phyloP scores from a whole-genome alignment of 2,888 invertebrate species.

The Athalia cordata region DNA sequence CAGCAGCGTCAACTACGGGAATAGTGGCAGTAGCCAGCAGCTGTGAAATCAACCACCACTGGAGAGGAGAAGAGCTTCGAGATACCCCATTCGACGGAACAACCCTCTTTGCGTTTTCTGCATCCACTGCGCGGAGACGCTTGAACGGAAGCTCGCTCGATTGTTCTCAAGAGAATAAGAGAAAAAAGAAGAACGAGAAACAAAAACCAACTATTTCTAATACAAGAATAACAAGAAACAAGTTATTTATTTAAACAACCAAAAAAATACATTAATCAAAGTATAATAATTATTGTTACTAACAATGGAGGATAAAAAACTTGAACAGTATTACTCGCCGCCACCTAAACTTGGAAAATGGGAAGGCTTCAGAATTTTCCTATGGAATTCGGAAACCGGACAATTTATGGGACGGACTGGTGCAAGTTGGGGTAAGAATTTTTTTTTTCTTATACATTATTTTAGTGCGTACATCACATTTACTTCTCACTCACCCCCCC shows the following conservation, averaged over 20 bases:
- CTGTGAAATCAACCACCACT: too few species aligned
- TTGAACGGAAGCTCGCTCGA: slow-evolving; percentile 58
- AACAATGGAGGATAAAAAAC: slow-evolving; percentile 85
- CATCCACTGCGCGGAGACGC: slow-evolving; percentile 60
- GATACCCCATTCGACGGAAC: slow-evolving; percentile 32
- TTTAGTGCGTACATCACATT: neutral
- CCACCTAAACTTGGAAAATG: slow-evolving; percentile 89
- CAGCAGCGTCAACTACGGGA: neutral
- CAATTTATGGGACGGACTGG: slow-evolving; percentile 94
- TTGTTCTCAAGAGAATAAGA: slow-evolving; percentile 43
- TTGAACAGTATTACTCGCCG: slow-evolving; percentile 84
- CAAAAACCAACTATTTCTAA: too few species aligned
- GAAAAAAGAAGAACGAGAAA: too few species aligned
- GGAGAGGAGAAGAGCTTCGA: slow-evolving; percentile 14
- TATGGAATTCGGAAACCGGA: slow-evolving; percentile 94
- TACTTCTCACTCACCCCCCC: too few species aligned
- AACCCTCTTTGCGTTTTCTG: slow-evolving; percentile 64
- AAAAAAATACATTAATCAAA: too few species aligned
- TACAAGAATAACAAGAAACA: too few species aligned
- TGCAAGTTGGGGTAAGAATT: slow-evolving; percentile 92
- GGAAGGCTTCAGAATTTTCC: slow-evolving; percentile 89
- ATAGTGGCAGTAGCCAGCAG: too few species aligned
- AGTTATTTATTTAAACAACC: neutral
- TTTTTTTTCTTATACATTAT: too few species aligned
- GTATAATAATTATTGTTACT: too few species aligned